These are phyloP conservation scores for Ectemnius lituratus DNA, from an alignment of 2,888 invertebrate species.

Conservation along the genomic window DNA sequence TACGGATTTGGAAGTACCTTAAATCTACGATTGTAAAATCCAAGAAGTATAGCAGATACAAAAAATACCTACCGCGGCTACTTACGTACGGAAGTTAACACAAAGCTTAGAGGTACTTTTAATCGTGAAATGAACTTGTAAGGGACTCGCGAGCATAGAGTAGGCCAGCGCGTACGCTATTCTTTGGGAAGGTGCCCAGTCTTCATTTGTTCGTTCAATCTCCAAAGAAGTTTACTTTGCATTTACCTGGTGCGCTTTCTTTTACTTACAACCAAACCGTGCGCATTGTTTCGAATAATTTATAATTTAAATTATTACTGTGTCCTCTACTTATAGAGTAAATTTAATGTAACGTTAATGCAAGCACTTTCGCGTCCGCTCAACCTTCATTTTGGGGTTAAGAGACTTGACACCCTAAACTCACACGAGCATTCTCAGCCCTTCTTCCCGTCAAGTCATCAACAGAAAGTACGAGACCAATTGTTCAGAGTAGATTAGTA, in stretches of 20 bases:
- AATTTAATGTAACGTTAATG: slow-evolving; percentile 40
- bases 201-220: slow-evolving; percentile 75
- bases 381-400: background rate
- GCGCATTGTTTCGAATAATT: slow-evolving; percentile 64
- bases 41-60: slow-evolving; percentile 75
- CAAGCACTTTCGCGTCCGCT: background rate
- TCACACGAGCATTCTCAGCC: background rate
- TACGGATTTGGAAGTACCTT: slow-evolving; percentile 64
- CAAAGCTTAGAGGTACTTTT: slow-evolving; percentile 77
- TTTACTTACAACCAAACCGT: slow-evolving; percentile 74
- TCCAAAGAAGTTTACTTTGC: slow-evolving; percentile 74
- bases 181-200: slow-evolving; percentile 76
- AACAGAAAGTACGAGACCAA: slow-evolving; percentile 14
- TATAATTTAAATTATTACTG: slow-evolving; percentile 51
- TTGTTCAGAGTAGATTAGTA: slow-evolving; percentile 64
- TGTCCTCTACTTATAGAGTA: slow-evolving; percentile 52
- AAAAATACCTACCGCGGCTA: slow-evolving; percentile 83
- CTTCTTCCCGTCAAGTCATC: background rate
- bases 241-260: slow-evolving; percentile 77
- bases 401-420: slow-evolving; percentile 1
- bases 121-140: slow-evolving; percentile 76
- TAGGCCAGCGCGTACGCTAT: slow-evolving; percentile 75
- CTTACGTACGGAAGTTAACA: slow-evolving; percentile 80
- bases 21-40: slow-evolving; percentile 70
- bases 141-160: slow-evolving; percentile 76